phyloP scores from a whole-genome alignment of 2,888 invertebrate species.

The Choreutis nemorana region DNA sequence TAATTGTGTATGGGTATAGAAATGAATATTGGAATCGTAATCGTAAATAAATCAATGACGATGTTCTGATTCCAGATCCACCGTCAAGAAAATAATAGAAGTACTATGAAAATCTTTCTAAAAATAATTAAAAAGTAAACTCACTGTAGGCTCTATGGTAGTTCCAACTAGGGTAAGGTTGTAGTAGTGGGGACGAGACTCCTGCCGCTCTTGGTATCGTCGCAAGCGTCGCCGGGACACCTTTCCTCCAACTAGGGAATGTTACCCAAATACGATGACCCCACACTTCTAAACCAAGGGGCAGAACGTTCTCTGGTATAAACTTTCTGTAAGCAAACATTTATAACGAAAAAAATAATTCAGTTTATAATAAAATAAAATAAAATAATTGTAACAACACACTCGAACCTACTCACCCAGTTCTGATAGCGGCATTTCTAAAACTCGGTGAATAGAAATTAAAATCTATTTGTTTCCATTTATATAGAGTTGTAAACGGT shows the following conservation, averaged over 20 bases:
- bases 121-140: slow-evolving; percentile 10
- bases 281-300: slow-evolving; percentile 77
- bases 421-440: slow-evolving; percentile 65
- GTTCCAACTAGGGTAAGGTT: slow-evolving; percentile 80
- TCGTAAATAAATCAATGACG: no score
- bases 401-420: slow-evolving; percentile 42
- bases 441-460: slow-evolving; percentile 69
- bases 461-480: slow-evolving; percentile 80
- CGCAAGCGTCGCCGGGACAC: slow-evolving; percentile 78
- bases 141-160: slow-evolving; percentile 68
- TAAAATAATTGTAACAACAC: not conserved
- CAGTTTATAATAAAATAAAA: not conserved
- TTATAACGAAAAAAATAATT: not conserved
- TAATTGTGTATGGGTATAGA: no score
- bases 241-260: slow-evolving; percentile 78
- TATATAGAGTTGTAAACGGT: slow-evolving; percentile 70
- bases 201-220: slow-evolving; percentile 69
- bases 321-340: slow-evolving; percentile 49
- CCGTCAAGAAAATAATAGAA: not conserved
- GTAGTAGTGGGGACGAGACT: slow-evolving; percentile 65
- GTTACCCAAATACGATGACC: slow-evolving; percentile 75
- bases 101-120: not conserved
- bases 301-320: slow-evolving; percentile 76
- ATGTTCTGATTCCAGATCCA: no score
- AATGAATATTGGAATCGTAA: no score